Evolutionary conservation across 2,888 invertebrate species (phyloP).

Genomic region (Drosophila gaucha): DNA sequence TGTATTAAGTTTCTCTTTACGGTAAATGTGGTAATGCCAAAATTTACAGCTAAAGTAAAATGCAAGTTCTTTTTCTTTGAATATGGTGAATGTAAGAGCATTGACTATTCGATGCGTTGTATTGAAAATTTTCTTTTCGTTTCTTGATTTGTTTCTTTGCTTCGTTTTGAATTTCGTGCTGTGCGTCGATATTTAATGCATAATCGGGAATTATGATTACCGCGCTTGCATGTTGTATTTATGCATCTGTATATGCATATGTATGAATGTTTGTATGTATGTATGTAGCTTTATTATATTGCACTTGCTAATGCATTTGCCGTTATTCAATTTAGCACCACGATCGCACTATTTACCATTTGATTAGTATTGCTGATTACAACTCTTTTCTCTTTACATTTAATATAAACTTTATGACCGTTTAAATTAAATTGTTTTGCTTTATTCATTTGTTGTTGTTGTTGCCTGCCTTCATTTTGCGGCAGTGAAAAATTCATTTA

Average conservation of each 20-base stretch:
- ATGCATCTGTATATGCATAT: constrained; percentile 15
- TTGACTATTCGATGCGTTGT: constrained; percentile 2
- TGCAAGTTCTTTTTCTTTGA: not conserved
- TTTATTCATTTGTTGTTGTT: constrained; percentile 38
- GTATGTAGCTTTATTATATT: constrained; percentile 60
- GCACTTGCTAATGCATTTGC: constrained; percentile 73
- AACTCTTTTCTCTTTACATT: constrained; percentile 9
- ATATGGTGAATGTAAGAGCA: constrained; percentile 13
- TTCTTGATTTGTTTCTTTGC: constrained; percentile 41
- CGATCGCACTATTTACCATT: constrained; percentile 58
- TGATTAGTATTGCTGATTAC: constrained; percentile 31
- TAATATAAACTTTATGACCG: constrained; percentile 14
- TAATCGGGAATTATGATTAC: constrained; percentile 67
- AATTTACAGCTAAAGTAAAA: too few species aligned
- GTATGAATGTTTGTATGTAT: constrained; percentile 41
- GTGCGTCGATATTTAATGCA: constrained; percentile 69
- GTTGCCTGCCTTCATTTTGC: too few species aligned
- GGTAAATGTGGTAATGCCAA: too few species aligned
- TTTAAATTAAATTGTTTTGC: constrained; percentile 21
- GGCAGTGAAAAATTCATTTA: constrained; percentile 31
- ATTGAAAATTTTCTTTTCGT: not conserved
- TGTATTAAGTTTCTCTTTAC: too few species aligned
- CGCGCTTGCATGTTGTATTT: constrained; percentile 65
- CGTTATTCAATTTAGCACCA: constrained; percentile 76
- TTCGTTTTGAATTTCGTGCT: constrained; percentile 48